Evolutionary conservation across 2,888 invertebrate genomes (phyloP), one percentile per base, ranked within the genome.

Genomic region (Coleophora flavipennella): DNA sequence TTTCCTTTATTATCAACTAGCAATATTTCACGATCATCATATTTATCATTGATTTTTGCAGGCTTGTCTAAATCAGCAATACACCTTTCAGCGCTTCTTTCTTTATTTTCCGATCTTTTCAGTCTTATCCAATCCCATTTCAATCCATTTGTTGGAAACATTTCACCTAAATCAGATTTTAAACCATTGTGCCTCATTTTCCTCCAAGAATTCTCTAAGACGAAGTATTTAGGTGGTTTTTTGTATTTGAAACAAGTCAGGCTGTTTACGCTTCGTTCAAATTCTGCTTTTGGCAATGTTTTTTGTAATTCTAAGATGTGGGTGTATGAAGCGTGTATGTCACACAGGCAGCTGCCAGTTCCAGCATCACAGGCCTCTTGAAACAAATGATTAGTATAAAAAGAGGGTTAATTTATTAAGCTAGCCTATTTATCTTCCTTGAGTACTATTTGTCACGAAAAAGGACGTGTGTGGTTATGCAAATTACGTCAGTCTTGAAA

Each of bases 331-430:
- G 61, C 59, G 37, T 56, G 45, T 14, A 74, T 47, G 46, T 74
- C 66, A 41, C 74, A 75, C 2, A 71, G 37, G 32, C 49, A 41
- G 36, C 13, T 33, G 31, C 49, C 57, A 39, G 46, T 44, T 38
- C 42, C 46, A 13, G 46, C 10, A 31, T 64, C 60, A 57, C 52
- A 46, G 50, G 58, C 60, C 73, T 77, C 76, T 77, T 75, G 73
- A 72, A 72, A 62, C 59, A 62, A 72, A 72, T 45, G 51, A 20
- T 20, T 3, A 20, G 20, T 20, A 20, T 20, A 20, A 20, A 20
- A 3, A 20, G 6, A 6, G 20, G 20, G 20, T 20, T 20, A 20
- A 20, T 20, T 20, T 20, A 20, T 20, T n/a, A 20, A 20, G 20
- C 20, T 20, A 20, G 20, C 20, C 6, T 20, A n/a, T n/a, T n/a